phyloP scores from a whole-genome alignment of 2,888 invertebrate species.

The Euplagia quadripunctaria region DNA sequence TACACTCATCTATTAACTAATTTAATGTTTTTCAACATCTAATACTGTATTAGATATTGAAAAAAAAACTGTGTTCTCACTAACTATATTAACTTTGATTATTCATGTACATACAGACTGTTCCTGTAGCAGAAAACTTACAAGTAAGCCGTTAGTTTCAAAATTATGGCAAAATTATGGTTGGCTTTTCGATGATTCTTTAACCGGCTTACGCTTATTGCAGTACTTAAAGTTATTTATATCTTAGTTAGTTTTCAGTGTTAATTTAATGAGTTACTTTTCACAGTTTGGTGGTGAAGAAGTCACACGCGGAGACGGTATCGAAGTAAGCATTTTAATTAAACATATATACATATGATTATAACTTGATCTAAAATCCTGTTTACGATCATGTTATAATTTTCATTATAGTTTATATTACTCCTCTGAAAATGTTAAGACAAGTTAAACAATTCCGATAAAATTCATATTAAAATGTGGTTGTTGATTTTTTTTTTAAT shows the following conservation, averaged over 20 bases:
- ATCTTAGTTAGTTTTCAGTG: background rate
- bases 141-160: conserved; percentile 14
- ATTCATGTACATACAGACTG: conserved; percentile 5
- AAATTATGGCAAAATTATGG: conserved; percentile 8
- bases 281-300: background rate
- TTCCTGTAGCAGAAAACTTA: conserved; percentile 8
- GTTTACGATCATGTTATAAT: background rate
- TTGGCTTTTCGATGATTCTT: background rate
- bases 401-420: background rate
- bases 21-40: conserved; percentile 6
- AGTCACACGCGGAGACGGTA: background rate
- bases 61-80: background rate
- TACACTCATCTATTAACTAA: conserved; percentile 1
- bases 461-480: background rate
- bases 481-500: background rate
- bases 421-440: background rate
- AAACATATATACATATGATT: background rate
- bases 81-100: conserved; percentile 5
- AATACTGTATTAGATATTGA: conserved; percentile 7
- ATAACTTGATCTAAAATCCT: background rate
- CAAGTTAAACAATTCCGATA: background rate
- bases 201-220: conserved; percentile 10
- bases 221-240: background rate
- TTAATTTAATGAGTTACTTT: background rate
- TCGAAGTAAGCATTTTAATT: background rate